These are phyloP conservation scores for Endotricha flammealis DNA, from an alignment of 2,888 invertebrate genomes.

Conservation along the genomic window DNA sequence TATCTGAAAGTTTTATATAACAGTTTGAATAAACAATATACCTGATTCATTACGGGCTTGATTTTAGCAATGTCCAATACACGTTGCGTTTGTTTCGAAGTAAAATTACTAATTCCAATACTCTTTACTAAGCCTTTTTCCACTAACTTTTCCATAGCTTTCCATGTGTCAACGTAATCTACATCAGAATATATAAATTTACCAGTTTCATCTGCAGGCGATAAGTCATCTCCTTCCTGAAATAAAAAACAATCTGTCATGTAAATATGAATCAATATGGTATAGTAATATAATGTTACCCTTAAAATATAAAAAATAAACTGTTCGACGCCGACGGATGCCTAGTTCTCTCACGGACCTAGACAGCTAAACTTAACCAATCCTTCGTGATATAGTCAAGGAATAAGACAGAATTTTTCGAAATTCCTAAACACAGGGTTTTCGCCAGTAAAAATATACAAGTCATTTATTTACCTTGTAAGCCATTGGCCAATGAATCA, in stretches of 20 bases:
- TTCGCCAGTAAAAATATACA: conserved; percentile 12
- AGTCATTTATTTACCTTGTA: conserved; percentile 76
- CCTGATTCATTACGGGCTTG: conserved; percentile 79
- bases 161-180: conserved; percentile 83
- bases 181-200: conserved; percentile 77
- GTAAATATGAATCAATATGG: too few species aligned
- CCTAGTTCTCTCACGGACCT: too few species aligned
- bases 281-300: too few species aligned
- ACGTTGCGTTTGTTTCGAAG: conserved; percentile 81
- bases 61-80: conserved; percentile 76
- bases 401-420: too few species aligned
- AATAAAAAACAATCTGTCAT: too few species aligned
- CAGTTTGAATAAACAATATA: conserved; percentile 26
- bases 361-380: too few species aligned
- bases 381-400: too few species aligned
- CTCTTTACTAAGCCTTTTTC: conserved; percentile 80
- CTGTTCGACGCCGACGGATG: too few species aligned
- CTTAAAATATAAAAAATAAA: too few species aligned
- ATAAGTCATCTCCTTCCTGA: conserved; percentile 78
- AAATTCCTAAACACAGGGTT: not conserved
- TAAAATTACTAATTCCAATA: conserved; percentile 87
- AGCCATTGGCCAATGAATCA: conserved; percentile 92
- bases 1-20: not conserved
- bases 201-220: conserved; percentile 77
- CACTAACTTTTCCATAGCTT: conserved; percentile 82